Evolutionary conservation across 2,113 vertebrate species (phyloP).

Genomic region (Pygathrix nemaeus): DNA sequence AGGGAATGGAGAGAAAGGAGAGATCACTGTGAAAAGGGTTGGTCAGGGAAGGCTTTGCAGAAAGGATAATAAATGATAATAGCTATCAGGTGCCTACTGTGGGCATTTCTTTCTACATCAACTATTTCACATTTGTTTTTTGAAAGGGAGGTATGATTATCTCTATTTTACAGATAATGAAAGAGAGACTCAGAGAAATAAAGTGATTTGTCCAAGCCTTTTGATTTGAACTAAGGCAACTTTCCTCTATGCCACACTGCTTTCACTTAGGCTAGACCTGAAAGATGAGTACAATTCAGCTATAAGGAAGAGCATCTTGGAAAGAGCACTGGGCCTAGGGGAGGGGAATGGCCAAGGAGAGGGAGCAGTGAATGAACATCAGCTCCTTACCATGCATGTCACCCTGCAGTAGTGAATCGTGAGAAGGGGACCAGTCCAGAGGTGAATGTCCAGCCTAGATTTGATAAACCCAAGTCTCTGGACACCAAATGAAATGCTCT

Average conservation of each 20-base stretch:
- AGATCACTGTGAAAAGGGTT: not conserved
- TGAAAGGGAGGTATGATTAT: constrained; percentile 21
- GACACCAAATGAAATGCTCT: not conserved
- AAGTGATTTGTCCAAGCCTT: not conserved
- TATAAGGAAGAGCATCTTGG: not conserved
- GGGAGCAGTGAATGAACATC: not conserved
- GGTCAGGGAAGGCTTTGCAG: not conserved
- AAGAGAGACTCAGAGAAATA: not conserved
- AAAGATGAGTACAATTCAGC: not conserved
- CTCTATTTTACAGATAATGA: constrained; percentile 22
- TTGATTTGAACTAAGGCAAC: not conserved
- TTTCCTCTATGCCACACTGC: not conserved
- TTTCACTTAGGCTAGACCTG: not conserved
- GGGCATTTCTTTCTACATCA: constrained; percentile 13
- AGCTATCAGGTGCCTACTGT: not conserved
- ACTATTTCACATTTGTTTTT: constrained; percentile 3
- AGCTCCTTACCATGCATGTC: not conserved
- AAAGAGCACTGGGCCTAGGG: not conserved
- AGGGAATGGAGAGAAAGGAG: not conserved
- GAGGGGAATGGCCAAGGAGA: not conserved
- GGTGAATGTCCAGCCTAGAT: not conserved
- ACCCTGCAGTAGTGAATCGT: not conserved
- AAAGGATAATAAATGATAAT: not conserved
- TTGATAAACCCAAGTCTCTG: not conserved
- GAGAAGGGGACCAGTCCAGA: not conserved